Conservation (phyloP, 2,113 vertebrate genomes). For the Sus scrofa region T2T-Sscrofa CM000829.6:70817501-70818000, state of each 20-base stretch:
- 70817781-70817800: neutral
- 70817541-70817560: conserved; percentile 50
- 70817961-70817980: neutral
- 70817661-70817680: neutral
- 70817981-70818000: neutral
- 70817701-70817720: neutral
- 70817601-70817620: neutral
- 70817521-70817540: neutral
- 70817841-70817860: neutral
- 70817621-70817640: neutral
- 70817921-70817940: neutral
- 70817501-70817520: neutral
- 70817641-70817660: neutral
- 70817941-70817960: neutral
- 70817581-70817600: neutral
- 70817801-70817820: too few relatives aligned
- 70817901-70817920: neutral
- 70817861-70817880: neutral
- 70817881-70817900: neutral
- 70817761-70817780: neutral
- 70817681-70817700: too few relatives aligned
- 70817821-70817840: neutral
- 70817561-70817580: neutral
- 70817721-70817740: neutral
- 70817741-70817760: neutral